Conservation (phyloP, 2,797 vertebrate genomes). For the Bryconaethiops microstoma region DNA sequence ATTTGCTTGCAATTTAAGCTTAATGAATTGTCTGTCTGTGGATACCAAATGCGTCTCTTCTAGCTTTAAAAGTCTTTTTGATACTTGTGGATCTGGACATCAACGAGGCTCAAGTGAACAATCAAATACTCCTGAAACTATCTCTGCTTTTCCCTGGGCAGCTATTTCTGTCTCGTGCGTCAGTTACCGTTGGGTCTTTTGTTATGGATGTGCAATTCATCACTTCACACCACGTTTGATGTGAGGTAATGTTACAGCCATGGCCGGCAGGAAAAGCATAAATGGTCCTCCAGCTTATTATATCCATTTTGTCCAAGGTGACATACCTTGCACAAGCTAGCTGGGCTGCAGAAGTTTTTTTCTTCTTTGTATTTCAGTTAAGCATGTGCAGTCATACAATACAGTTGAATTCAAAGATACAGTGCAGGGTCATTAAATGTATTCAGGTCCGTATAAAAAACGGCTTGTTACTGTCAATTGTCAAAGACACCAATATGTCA, state of each 20-base stretch:
- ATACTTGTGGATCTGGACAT: neutral
- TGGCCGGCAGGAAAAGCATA: neutral
- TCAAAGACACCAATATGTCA: too few relatives aligned
- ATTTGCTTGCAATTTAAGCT: neutral
- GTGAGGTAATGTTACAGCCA: neutral
- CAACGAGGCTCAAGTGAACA: neutral
- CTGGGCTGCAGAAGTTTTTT: neutral
- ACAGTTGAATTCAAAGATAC: too few relatives aligned
- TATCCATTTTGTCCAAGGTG: too few relatives aligned
- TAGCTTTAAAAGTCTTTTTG: neutral
- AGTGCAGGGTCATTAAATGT: too few relatives aligned
- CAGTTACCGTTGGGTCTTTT: slow-evolving; percentile 3
- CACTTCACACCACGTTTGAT: slow-evolving; percentile 4
- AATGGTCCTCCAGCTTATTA: too few relatives aligned
- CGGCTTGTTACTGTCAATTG: too few relatives aligned
- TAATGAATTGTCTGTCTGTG: slow-evolving; percentile 13
- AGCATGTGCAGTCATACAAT: too few relatives aligned
- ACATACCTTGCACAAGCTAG: neutral
- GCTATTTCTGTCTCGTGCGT: slow-evolving; percentile 24
- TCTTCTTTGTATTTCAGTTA: neutral
- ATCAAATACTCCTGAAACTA: neutral
- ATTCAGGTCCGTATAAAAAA: too few relatives aligned
- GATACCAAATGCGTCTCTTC: neutral
- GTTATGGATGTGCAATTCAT: neutral
- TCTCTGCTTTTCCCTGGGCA: neutral